Evolutionary conservation across 2,797 vertebrate species (phyloP).

Genomic region (Streptopelia turtur): DNA sequence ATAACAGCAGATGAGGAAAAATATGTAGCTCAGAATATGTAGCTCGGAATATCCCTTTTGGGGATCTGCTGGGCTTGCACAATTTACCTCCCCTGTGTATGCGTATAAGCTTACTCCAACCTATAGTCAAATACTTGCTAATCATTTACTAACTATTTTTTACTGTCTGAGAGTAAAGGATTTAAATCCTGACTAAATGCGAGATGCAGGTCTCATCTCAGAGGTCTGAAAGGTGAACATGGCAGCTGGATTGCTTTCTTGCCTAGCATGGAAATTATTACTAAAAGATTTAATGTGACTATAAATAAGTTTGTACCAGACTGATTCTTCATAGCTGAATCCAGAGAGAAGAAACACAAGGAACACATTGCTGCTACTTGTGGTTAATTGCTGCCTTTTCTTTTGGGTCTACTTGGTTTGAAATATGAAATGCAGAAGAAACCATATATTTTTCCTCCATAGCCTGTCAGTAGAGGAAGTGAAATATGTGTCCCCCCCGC

Average conservation of each 20-base stretch:
- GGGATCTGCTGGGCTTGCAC: background rate
- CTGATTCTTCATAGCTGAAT: background rate
- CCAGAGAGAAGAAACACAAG: background rate
- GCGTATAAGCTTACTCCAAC: background rate
- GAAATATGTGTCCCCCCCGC: background rate
- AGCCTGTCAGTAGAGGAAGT: constrained; percentile 52
- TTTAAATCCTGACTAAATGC: background rate
- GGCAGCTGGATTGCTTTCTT: background rate
- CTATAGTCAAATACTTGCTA: background rate
- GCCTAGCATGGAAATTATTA: background rate
- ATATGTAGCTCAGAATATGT: rapidly evolving
- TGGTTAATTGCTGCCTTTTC: constrained; percentile 72
- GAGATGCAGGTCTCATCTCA: background rate
- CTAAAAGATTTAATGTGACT: background rate
- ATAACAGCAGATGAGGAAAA: background rate
- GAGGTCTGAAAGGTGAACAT: background rate
- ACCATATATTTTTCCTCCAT: constrained; percentile 56
- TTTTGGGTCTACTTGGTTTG: constrained; percentile 57
- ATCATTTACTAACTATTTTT: background rate
- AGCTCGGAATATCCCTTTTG: rapidly evolving
- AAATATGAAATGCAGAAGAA: constrained; percentile 54
- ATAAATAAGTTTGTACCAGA: background rate
- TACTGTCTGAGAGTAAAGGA: background rate
- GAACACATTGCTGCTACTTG: constrained; percentile 32
- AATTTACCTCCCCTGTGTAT: background rate